A percentile compares a stretch with the other conserved stretches of the same genome.
phyloP scores from a whole-genome alignment of 2,888 invertebrate species.

The Amphipoea oculea region DNA sequence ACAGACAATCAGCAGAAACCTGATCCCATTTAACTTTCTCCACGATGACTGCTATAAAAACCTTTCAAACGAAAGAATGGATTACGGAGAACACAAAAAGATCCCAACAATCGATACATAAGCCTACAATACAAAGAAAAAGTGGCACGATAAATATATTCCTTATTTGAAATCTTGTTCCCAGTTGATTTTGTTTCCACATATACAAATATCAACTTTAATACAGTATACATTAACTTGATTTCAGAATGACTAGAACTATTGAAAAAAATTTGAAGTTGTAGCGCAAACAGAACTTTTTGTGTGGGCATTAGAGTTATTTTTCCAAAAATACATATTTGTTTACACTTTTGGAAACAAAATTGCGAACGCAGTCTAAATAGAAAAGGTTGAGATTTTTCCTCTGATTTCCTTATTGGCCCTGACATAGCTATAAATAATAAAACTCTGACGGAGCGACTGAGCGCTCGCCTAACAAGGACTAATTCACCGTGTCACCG shows the following conservation, averaged over 20 bases:
- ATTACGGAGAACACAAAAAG: conserved; percentile 50
- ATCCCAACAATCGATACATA: conserved; percentile 55
- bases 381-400: conserved; percentile 25
- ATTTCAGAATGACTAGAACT: neutral
- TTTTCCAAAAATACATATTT: neutral
- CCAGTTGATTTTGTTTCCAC: neutral
- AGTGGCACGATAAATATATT: conserved; percentile 38
- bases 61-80: conserved; percentile 40
- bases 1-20: conserved; percentile 43
- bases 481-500: conserved; percentile 74
- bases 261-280: neutral
- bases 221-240: neutral
- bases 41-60: conserved; percentile 45
- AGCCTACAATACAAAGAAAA: conserved; percentile 43
- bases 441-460: conserved; percentile 42
- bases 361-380: neutral
- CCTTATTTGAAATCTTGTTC: neutral
- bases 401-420: conserved; percentile 60
- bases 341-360: neutral
- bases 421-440: conserved; percentile 48
- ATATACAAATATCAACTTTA: neutral
- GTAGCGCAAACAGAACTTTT: neutral
- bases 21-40: conserved; percentile 52
- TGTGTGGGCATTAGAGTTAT: neutral
- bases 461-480: conserved; percentile 69